These are phyloP conservation scores for Ptychochromis oligacanthus DNA, from an alignment of 2,113 vertebrate genomes.

Conservation along the genomic window DNA sequence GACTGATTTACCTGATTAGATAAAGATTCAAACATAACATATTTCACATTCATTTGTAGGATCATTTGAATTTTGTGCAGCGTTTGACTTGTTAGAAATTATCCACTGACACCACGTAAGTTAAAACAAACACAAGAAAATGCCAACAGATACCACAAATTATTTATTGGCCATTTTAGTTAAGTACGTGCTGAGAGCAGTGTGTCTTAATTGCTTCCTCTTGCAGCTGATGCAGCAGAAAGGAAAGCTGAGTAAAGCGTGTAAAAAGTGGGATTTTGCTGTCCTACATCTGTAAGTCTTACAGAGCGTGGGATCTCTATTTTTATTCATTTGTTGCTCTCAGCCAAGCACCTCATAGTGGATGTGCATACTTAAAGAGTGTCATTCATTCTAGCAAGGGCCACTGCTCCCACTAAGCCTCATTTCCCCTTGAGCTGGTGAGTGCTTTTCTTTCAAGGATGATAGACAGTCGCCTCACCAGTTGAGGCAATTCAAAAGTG, in stretches of 20 bases:
- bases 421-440: conserved; percentile 1
- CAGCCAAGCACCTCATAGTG: conserved; percentile 13
- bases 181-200: background rate
- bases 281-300: conserved; percentile 1
- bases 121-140: background rate
- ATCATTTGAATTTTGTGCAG: background rate
- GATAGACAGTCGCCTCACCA: background rate
- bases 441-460: background rate
- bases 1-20: background rate
- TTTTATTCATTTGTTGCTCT: conserved; percentile 41
- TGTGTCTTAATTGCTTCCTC: background rate
- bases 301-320: conserved; percentile 18
- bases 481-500: background rate
- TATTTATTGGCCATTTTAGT: background rate
- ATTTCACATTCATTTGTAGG: background rate
- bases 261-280: conserved; percentile 8
- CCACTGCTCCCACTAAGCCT: conserved; percentile 23
- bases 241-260: background rate
- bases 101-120: accelerated
- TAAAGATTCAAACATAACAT: accelerated
- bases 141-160: background rate
- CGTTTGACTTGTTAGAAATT: background rate
- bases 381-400: background rate
- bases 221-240: background rate
- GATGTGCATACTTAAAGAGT: conserved; percentile 28